Conservation (phyloP, 2,113 vertebrate species). For the Alectura lathami region DNA sequence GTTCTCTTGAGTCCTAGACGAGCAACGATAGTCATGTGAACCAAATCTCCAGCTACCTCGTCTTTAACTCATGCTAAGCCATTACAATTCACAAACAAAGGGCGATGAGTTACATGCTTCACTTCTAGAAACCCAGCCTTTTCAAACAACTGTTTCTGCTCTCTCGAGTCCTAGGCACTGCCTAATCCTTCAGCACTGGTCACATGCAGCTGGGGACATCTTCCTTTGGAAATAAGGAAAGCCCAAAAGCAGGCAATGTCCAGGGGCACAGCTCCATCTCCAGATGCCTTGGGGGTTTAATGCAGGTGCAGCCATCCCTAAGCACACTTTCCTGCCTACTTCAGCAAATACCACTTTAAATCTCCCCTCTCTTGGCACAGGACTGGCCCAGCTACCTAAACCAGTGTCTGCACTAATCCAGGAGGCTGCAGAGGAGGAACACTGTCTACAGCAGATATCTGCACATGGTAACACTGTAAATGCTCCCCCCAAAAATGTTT, state of each 20-base stretch:
- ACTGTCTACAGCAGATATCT: neutral
- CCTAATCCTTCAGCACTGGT: neutral
- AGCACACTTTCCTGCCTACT: neutral
- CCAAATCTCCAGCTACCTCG: rapidly evolving
- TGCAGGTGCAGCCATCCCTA: neutral
- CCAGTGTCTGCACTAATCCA: neutral
- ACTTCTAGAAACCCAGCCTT: neutral
- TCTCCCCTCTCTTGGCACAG: too few species aligned
- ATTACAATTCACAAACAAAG: neutral
- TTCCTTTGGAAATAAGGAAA: neutral
- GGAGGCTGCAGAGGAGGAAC: neutral
- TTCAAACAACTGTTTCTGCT: neutral
- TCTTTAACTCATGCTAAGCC: neutral
- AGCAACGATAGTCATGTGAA: rapidly evolving
- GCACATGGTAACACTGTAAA: rapidly evolving
- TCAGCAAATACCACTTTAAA: neutral
- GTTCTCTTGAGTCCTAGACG: neutral
- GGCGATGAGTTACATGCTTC: rapidly evolving
- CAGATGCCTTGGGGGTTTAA: neutral
- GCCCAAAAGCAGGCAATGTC: neutral
- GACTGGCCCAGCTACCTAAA: neutral
- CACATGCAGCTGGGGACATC: rapidly evolving
- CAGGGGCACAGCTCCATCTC: neutral
- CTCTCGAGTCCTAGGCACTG: neutral
- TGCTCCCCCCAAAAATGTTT: neutral